These are phyloP conservation scores for Nymphalis polychloros DNA, from an alignment of 2,888 invertebrate species.

Conservation along the genomic window DNA sequence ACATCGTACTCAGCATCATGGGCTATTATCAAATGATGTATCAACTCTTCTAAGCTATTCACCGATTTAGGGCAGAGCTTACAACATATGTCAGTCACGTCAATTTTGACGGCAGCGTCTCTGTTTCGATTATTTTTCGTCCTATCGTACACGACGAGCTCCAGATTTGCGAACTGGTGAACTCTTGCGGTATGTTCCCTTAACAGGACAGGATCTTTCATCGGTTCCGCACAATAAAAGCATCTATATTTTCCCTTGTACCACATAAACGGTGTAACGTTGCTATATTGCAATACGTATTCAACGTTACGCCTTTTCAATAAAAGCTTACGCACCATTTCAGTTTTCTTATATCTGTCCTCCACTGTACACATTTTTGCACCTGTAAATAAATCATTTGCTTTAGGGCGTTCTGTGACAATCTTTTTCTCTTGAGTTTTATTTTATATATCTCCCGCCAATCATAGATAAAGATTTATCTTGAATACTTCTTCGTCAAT, in stretches of 20 bases:
- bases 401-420: slow-evolving; percentile 30
- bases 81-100: slow-evolving; percentile 65
- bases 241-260: slow-evolving; percentile 71
- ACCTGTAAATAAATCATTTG: slow-evolving; percentile 70
- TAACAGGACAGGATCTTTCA: slow-evolving; percentile 61
- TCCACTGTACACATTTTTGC: slow-evolving; percentile 63
- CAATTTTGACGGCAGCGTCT: slow-evolving; percentile 75
- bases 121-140: slow-evolving; percentile 72
- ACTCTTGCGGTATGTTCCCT: slow-evolving; percentile 60
- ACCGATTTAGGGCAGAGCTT: slow-evolving; percentile 61
- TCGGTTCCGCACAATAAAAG: slow-evolving; percentile 69
- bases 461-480: not conserved
- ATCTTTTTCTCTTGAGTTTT: slow-evolving; percentile 6
- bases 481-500: not conserved
- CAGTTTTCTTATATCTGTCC: slow-evolving; percentile 72
- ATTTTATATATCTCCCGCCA: not conserved
- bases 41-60: slow-evolving; percentile 63
- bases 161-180: slow-evolving; percentile 66
- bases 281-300: slow-evolving; percentile 71
- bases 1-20: slow-evolving; percentile 75
- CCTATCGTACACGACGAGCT: slow-evolving; percentile 65
- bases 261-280: slow-evolving; percentile 74
- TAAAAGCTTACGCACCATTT: slow-evolving; percentile 62
- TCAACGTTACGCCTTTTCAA: slow-evolving; percentile 71
- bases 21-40: slow-evolving; percentile 72